Conservation (phyloP, 2,888 invertebrate genomes). For the Cremastinae sp. region DNA sequence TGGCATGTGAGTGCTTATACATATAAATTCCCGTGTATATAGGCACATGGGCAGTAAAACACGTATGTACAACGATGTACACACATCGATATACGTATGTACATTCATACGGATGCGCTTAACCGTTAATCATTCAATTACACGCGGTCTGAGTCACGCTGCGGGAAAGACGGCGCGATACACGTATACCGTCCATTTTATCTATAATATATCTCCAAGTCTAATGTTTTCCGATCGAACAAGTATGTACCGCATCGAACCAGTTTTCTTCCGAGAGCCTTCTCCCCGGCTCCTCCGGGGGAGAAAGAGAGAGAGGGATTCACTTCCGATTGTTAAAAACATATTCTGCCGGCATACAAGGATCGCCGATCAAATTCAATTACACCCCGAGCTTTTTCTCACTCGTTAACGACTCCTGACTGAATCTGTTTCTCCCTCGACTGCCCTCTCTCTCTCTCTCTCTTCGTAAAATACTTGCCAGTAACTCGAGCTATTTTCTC, state of each 20-base stretch:
- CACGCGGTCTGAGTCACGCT: slow-evolving; percentile 44
- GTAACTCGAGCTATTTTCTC: too few species aligned
- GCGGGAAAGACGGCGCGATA: slow-evolving; percentile 39
- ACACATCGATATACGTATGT: slow-evolving; percentile 2
- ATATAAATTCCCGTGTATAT: too few species aligned
- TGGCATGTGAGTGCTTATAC: too few species aligned
- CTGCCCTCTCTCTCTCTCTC: too few species aligned
- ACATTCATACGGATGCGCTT: slow-evolving; percentile 48
- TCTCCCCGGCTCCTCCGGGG: not conserved
- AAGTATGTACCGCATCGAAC: slow-evolving; percentile 47
- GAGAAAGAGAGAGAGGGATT: not conserved
- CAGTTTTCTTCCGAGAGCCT: slow-evolving; percentile 27
- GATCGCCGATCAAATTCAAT: slow-evolving; percentile 46
- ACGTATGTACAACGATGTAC: not conserved
- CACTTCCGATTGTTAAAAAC: slow-evolving; percentile 49
- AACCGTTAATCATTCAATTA: slow-evolving; percentile 60
- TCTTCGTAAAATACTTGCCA: too few species aligned
- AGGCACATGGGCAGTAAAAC: too few species aligned
- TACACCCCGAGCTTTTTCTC: slow-evolving; percentile 17
- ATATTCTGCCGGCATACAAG: slow-evolving; percentile 13
- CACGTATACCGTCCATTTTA: not conserved
- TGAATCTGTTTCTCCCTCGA: slow-evolving; percentile 24
- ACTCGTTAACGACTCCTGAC: slow-evolving; percentile 16
- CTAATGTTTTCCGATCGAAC: slow-evolving; percentile 53
- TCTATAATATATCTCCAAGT: slow-evolving; percentile 38